Evolutionary conservation across 2,113 vertebrate genomes (phyloP), one percentile per base, ranked within the genome.

Genomic region (Balaeniceps rex): DNA sequence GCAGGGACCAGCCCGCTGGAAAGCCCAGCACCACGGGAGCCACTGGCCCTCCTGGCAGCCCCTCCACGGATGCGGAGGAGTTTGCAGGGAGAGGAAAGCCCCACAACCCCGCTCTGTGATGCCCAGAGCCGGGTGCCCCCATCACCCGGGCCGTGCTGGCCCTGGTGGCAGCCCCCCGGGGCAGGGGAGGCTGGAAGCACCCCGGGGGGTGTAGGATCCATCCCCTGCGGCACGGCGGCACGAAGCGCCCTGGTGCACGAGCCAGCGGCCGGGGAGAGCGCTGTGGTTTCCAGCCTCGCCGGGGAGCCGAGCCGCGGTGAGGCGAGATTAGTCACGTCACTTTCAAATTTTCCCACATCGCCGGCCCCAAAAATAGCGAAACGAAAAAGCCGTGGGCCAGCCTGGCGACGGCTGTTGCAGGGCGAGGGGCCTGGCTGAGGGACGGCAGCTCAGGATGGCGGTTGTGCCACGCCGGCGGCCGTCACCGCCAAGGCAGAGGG

Each of bases 251-350:
- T 7, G 49, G 36, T 4, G 19, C 66, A 76, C 11, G 44, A 68
- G 92, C 42, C 6, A 5, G n/a, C 4, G 11, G 84, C 81, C 2
- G 2, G 64, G 88, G 72, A 6, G 19, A 91, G 76, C 2, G 4
- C 90, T 98, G 98, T 90, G 98, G 97, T 98, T 98, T 97, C 69
- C 88, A 96, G 96, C 87, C 83, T 49, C 4, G 19, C 72, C 9
- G 79, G 78, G 94, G 96, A 94, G 93, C 88, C 1, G 58, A 84
- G 85, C 76, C 92, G n/a, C 61, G 68, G 96, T 71, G 74, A 91
- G 82, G 70, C 6, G 77, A 93, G 87, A 97, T 98, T 96, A 98
- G 93, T 98, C 96, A 98, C 79, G 10, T 66, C 91, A 96, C 96
- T 97, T 97, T 98, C 97, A 93, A 96, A 96, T 46, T 89, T 87